Evolutionary conservation across 2,797 vertebrate species (phyloP).

Genomic region (Neosalanx taihuensis): DNA sequence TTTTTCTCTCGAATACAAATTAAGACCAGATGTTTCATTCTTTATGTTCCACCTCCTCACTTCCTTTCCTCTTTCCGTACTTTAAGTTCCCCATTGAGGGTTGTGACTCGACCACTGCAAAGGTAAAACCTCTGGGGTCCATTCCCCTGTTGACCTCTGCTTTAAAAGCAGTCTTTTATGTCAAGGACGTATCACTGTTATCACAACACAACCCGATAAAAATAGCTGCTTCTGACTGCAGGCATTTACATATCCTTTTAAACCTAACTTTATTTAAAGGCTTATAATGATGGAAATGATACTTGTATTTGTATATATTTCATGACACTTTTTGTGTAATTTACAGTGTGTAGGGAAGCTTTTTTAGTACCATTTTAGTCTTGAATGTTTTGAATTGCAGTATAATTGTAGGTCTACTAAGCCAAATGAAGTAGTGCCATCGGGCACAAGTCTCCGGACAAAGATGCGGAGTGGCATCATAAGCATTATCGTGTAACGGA

Average conservation of each 20-base stretch:
- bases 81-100: constrained; percentile 1
- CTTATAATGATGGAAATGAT: not conserved
- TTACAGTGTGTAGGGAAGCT: not conserved
- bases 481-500: not conserved
- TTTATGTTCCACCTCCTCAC: constrained; percentile 52
- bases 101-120: not conserved
- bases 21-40: constrained; percentile 72
- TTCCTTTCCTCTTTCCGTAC: constrained; percentile 8
- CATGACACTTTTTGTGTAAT: not conserved
- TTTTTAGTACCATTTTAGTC: not conserved
- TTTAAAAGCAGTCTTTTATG: not conserved
- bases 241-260: no score
- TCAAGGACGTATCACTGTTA: not conserved
- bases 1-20: constrained; percentile 56
- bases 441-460: not conserved
- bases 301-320: not conserved
- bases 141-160: not conserved
- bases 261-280: no score
- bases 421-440: constrained; percentile 19
- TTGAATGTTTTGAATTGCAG: not conserved
- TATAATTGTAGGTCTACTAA: constrained; percentile 12
- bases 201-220: not conserved
- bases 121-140: not conserved
- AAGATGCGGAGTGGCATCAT: constrained; percentile 22
- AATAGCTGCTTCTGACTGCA: no score